Percentiles rank a stretch among this genome's conserved stretches.
Evolutionary conservation across 2,888 invertebrate species (phyloP).

Genomic region (Nineta flava): DNA sequence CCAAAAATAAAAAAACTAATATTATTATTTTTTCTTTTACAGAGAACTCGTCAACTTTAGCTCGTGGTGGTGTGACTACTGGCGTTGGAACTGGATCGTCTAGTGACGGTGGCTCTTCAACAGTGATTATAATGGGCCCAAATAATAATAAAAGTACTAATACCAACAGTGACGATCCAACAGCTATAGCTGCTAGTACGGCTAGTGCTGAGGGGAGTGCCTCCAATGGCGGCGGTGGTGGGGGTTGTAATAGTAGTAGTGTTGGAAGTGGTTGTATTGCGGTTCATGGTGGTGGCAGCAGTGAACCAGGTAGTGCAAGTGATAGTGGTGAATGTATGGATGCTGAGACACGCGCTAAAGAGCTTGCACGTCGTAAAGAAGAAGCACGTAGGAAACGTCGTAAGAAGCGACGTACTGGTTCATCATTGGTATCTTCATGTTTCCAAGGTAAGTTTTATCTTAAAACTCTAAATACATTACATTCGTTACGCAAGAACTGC

Average conservation of each 20-base stretch:
- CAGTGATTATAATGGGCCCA: neutral
- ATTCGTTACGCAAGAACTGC: too few relatives aligned
- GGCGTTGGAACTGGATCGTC: neutral
- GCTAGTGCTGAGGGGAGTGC: neutral
- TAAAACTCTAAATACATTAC: neutral
- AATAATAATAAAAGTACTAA: neutral
- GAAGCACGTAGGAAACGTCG: conserved; percentile 76
- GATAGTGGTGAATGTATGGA: conserved; percentile 36
- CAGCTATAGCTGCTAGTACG: too few relatives aligned
- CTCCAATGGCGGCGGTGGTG: neutral
- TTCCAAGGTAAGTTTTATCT: conserved; percentile 54
- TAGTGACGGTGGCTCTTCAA: neutral
- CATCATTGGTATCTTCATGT: conserved; percentile 75
- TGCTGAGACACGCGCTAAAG: conserved; percentile 42
- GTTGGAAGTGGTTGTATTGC: neutral
- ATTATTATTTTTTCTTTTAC: neutral
- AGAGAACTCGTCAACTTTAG: neutral
- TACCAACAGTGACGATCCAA: too few relatives aligned
- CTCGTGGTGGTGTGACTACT: neutral
- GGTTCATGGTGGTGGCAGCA: conserved; percentile 17
- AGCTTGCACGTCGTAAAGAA: conserved; percentile 65
- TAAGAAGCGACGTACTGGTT: conserved; percentile 81
- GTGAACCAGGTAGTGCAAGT: conserved; percentile 31
- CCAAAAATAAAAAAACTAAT: neutral
- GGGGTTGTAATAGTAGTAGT: neutral